Conservation (phyloP, 1,140 invertebrate species). For the Cydia strobilella region DNA sequence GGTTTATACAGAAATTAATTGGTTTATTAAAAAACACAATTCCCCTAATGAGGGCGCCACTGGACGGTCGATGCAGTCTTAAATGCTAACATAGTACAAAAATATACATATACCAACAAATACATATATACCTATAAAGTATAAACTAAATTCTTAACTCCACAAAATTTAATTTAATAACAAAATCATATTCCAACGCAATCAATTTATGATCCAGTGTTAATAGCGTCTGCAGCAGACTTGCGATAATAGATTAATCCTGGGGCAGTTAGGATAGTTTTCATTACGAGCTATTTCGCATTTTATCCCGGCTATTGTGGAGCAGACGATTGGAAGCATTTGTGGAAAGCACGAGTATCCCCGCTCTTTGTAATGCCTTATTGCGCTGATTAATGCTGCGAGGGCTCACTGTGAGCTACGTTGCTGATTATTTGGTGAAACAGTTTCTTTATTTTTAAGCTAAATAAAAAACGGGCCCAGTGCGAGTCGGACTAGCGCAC, state of each 20-base stretch:
- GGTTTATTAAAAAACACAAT: too few species aligned
- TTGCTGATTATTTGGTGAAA: slow-evolving; percentile 9
- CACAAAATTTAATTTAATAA: slow-evolving; percentile 7
- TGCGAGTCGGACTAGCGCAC: not conserved
- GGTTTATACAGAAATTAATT: too few species aligned
- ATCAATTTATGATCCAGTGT: slow-evolving; percentile 26
- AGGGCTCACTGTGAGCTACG: slow-evolving; percentile 21
- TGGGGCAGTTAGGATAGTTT: slow-evolving; percentile 62
- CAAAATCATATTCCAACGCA: slow-evolving; percentile 18
- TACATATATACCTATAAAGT: not conserved
- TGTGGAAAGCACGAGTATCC: slow-evolving; percentile 64
- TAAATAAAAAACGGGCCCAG: slow-evolving; percentile 26
- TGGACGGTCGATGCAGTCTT: too few species aligned
- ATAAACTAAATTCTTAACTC: not conserved
- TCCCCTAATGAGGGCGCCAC: too few species aligned
- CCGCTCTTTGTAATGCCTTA: slow-evolving; percentile 45
- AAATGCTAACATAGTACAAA: too few species aligned
- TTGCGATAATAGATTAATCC: slow-evolving; percentile 68
- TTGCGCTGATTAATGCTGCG: slow-evolving; percentile 62
- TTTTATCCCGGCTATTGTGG: slow-evolving; percentile 61
- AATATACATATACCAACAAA: too few species aligned
- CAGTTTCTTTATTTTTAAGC: slow-evolving; percentile 15
- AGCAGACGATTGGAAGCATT: slow-evolving; percentile 67
- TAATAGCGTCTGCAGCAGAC: slow-evolving; percentile 57
- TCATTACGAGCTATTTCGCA: slow-evolving; percentile 69